Evolutionary conservation across 2,797 vertebrate genomes (phyloP).

Genomic region (Pangasius macronema): DNA sequence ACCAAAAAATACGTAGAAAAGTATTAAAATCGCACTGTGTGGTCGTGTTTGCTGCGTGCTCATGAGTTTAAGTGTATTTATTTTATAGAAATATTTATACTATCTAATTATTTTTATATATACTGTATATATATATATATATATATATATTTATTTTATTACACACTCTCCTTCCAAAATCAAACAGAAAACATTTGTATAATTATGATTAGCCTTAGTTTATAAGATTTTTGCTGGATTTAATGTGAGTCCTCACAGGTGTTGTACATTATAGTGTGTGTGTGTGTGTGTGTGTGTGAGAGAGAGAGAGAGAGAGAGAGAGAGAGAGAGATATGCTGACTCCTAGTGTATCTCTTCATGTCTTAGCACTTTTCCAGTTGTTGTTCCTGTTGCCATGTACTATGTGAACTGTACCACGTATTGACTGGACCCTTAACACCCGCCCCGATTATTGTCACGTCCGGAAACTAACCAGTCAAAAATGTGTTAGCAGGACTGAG

Average conservation of each 20-base stretch:
- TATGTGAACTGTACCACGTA: background rate
- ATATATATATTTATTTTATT: background rate
- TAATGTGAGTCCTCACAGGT: conserved; percentile 12
- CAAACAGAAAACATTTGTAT: conserved; percentile 1
- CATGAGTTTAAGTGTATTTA: background rate
- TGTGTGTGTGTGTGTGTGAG: conserved; percentile 28
- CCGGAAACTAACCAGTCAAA: too few species aligned
- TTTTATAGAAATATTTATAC: background rate
- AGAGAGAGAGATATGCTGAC: background rate
- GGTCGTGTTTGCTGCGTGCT: background rate
- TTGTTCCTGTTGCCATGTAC: background rate
- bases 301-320: background rate
- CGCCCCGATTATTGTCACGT: too few species aligned
- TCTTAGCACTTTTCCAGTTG: background rate
- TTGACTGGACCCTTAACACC: too few species aligned
- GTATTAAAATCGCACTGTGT: background rate
- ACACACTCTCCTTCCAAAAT: background rate
- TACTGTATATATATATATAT: too few species aligned
- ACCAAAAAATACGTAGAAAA: background rate
- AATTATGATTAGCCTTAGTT: background rate
- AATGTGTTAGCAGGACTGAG: too few species aligned
- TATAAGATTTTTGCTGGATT: background rate
- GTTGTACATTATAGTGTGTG: conserved; percentile 6
- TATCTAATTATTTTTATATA: background rate
- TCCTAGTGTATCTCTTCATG: background rate